Conservation (phyloP, 2,888 invertebrate genomes). For the Cephus runcator region DNA sequence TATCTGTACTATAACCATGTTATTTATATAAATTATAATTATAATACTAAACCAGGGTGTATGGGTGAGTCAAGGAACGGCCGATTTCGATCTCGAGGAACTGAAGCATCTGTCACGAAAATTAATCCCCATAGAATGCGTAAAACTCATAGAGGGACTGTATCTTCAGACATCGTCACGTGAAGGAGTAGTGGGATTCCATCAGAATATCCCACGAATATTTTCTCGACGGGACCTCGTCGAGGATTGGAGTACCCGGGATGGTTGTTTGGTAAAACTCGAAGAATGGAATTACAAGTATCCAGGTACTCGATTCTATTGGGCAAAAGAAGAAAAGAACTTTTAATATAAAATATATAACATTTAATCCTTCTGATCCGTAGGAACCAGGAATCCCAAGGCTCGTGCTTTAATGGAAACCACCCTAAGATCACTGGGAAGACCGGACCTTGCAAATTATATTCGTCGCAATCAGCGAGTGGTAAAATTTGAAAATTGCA, state of each 20-base stretch:
- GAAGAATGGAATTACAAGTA: conserved; percentile 38
- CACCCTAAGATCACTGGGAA: conserved; percentile 33
- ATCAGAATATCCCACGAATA: neutral
- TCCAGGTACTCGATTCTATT: conserved; percentile 28
- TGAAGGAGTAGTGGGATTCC: neutral
- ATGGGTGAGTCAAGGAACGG: neutral
- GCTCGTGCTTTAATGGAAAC: conserved; percentile 32
- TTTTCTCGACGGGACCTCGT: neutral
- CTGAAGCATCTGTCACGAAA: conserved; percentile 15
- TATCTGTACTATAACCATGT: neutral
- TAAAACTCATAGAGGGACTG: conserved; percentile 34
- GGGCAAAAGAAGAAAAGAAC: neutral
- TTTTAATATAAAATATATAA: neutral
- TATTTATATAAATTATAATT: neutral
- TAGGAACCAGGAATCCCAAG: conserved; percentile 20
- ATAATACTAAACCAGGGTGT: neutral
- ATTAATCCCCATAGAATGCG: conserved; percentile 39
- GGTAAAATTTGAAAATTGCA: conserved; percentile 14
- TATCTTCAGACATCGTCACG: conserved; percentile 22
- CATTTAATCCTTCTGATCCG: neutral
- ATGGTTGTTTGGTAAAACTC: conserved; percentile 36
- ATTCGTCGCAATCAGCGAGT: conserved; percentile 29
- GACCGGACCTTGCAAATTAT: conserved; percentile 42
- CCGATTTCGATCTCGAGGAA: neutral
- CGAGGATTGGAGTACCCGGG: conserved; percentile 17